Conservation (phyloP, 2,797 vertebrate genomes). For the Zalophus californianus region DNA sequence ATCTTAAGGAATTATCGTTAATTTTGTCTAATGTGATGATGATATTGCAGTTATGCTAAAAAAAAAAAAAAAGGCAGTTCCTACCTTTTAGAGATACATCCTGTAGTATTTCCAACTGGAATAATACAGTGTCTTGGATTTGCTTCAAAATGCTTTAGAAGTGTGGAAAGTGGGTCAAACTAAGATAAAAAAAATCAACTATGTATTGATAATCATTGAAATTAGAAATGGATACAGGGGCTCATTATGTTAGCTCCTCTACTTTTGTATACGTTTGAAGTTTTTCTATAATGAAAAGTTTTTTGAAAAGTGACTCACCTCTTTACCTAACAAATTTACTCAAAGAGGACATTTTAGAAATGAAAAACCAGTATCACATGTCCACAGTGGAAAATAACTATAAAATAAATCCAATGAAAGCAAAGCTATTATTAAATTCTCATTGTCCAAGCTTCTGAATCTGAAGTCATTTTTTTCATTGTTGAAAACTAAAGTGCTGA, state of each 20-base stretch:
- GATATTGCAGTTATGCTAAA: background rate
- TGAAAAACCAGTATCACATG: background rate
- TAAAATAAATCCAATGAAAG: slow-evolving; percentile 7
- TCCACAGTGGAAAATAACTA: background rate
- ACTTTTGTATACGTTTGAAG: background rate
- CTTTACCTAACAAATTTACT: background rate
- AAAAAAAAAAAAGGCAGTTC: background rate
- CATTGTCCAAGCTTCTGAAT: background rate
- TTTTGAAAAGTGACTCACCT: background rate
- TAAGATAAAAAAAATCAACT: background rate
- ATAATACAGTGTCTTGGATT: background rate
- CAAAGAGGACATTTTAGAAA: background rate
- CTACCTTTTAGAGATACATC: background rate
- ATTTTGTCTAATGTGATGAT: background rate
- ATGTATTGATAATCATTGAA: background rate
- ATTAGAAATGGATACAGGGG: background rate
- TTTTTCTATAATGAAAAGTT: background rate
- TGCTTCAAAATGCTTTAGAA: slow-evolving; percentile 21
- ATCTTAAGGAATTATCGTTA: background rate
- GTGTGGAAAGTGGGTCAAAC: background rate
- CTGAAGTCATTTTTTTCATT: background rate
- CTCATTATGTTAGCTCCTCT: background rate
- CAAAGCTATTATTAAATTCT: slow-evolving; percentile 8
- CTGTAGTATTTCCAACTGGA: background rate
- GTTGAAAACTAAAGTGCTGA: background rate